Evolutionary conservation across 2,888 invertebrate genomes (phyloP).

Genomic region (Norana najaformis): DNA sequence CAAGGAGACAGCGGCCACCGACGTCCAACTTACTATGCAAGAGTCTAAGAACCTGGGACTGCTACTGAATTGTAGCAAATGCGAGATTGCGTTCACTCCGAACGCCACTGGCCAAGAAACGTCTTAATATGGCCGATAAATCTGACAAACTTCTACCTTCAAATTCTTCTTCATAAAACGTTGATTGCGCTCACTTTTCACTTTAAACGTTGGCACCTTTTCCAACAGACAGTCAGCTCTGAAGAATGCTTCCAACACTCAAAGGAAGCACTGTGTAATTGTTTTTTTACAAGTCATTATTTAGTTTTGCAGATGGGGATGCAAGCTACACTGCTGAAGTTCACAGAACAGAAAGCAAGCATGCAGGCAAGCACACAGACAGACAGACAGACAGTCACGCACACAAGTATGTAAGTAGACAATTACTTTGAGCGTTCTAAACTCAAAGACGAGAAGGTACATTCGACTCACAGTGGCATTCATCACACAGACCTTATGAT

Average conservation of each 20-base stretch:
- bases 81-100: neutral
- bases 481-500: neutral
- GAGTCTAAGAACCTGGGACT: too few relatives aligned
- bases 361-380: too few relatives aligned
- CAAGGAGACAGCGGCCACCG: too few relatives aligned
- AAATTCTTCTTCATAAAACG: neutral
- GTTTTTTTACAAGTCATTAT: neutral
- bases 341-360: neutral
- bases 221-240: neutral
- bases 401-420: too few relatives aligned
- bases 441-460: neutral
- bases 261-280: neutral
- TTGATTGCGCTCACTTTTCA: neutral
- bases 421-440: too few relatives aligned
- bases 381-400: neutral
- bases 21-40: too few relatives aligned
- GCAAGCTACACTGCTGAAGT: neutral
- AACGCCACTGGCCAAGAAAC: neutral
- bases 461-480: neutral
- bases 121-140: neutral
- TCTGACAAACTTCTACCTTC: neutral
- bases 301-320: neutral
- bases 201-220: too few relatives aligned
- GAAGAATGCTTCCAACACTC: neutral
- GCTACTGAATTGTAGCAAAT: neutral